Conservation (phyloP, 2,888 invertebrate genomes). For the Philereme vetulata region DNA sequence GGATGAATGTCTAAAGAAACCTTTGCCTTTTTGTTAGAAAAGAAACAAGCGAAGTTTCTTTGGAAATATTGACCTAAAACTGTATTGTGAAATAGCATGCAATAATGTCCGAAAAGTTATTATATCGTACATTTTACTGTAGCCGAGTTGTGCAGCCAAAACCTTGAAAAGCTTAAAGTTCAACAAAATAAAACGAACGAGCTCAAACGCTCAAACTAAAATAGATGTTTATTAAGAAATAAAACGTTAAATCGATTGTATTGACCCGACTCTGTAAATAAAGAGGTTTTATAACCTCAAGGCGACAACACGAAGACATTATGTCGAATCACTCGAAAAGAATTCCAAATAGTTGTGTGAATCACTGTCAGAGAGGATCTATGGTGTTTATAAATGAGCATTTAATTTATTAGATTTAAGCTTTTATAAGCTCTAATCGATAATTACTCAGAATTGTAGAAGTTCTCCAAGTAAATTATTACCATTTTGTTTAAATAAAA, state of each 20-base stretch:
- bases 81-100: not conserved
- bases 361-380: constrained; percentile 8
- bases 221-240: constrained; percentile 21
- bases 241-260: constrained; percentile 30
- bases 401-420: not conserved
- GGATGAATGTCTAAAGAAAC: constrained; percentile 27
- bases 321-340: constrained; percentile 19
- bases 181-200: constrained; percentile 16
- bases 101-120: too few species aligned
- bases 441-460: too few species aligned
- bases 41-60: constrained; percentile 10
- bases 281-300: constrained; percentile 25
- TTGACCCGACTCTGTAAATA: constrained; percentile 24
- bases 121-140: not conserved
- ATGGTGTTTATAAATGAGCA: not conserved
- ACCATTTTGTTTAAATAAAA: not conserved
- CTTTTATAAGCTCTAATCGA: too few species aligned
- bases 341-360: constrained; percentile 20
- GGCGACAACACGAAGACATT: constrained; percentile 18
- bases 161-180: constrained; percentile 7
- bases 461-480: not conserved
- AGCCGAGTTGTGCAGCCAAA: constrained; percentile 2
- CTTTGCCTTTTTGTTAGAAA: constrained; percentile 11
- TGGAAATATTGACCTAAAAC: not conserved
- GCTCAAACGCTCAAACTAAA: constrained; percentile 17